Conservation (phyloP, 2,888 invertebrate genomes). For the Serripes groenlandicus region DNA sequence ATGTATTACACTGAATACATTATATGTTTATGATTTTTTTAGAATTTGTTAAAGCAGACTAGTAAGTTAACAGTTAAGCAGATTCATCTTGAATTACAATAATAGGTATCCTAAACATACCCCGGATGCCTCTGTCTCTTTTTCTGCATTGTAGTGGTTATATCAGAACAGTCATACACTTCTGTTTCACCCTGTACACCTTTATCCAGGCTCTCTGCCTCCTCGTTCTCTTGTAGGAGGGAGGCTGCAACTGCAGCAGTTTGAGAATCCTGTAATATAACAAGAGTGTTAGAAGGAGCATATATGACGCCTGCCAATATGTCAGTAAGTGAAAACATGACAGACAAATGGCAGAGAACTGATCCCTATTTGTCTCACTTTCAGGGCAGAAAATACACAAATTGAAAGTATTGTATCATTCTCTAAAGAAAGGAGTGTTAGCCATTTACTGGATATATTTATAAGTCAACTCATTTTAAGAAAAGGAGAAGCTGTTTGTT, state of each 20-base stretch:
- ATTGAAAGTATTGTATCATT: neutral
- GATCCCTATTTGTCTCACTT: neutral
- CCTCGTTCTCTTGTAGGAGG: conserved; percentile 54
- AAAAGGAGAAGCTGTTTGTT: neutral
- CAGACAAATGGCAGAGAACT: neutral
- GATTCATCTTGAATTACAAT: too few relatives aligned
- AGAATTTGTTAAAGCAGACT: too few relatives aligned
- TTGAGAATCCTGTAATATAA: conserved; percentile 45
- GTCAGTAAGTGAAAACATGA: neutral
- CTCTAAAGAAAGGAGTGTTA: neutral
- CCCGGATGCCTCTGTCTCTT: conserved; percentile 51
- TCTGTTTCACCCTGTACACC: conserved; percentile 63
- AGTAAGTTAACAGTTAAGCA: too few relatives aligned
- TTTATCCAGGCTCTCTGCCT: neutral
- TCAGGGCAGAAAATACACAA: neutral
- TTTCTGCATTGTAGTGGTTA: conserved; percentile 36
- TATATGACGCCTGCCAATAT: neutral
- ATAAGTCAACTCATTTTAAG: neutral
- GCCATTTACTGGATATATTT: neutral
- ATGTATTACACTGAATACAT: too few relatives aligned
- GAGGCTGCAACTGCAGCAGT: conserved; percentile 46
- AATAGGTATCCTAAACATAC: conserved; percentile 57
- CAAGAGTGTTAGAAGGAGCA: neutral
- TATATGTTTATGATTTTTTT: too few relatives aligned
- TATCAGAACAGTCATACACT: conserved; percentile 74